Conservation (phyloP, 2,888 invertebrate genomes). For the Chrysolina oricalcia region DNA sequence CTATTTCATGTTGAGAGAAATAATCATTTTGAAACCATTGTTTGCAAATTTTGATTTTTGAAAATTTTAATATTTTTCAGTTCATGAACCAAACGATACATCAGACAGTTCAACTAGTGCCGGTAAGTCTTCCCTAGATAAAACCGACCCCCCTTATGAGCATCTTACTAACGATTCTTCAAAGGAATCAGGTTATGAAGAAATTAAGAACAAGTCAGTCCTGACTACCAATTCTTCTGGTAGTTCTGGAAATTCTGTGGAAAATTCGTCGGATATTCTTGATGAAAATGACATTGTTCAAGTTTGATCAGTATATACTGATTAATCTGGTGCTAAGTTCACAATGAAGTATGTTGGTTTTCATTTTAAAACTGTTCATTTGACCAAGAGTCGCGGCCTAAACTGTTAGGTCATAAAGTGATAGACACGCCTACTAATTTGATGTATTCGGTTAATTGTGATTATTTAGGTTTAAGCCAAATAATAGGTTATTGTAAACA, state of each 20-base stretch:
- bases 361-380: constrained; percentile 3
- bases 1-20: too few species aligned
- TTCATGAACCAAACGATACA: constrained; percentile 47
- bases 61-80: constrained; percentile 4
- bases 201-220: constrained; percentile 51
- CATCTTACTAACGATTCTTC: constrained; percentile 58
- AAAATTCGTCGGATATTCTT: constrained; percentile 56
- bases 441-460: constrained; percentile 3
- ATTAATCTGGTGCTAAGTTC: background rate
- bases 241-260: constrained; percentile 50
- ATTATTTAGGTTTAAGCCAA: constrained; percentile 2
- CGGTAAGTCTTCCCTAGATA: constrained; percentile 54
- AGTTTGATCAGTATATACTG: constrained; percentile 52
- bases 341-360: constrained; percentile 10
- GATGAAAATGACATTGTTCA: constrained; percentile 64
- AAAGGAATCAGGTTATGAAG: constrained; percentile 62
- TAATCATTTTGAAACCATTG: too few species aligned
- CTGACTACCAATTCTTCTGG: constrained; percentile 54
- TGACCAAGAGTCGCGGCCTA: background rate
- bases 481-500: background rate
- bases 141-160: constrained; percentile 62
- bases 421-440: background rate
- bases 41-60: too few species aligned
- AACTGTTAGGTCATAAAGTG: constrained; percentile 5
- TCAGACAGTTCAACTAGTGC: constrained; percentile 62